These are phyloP conservation scores for Neogobius melanostomus DNA, from an alignment of 2,113 vertebrate species.

Conservation along the genomic window DNA sequence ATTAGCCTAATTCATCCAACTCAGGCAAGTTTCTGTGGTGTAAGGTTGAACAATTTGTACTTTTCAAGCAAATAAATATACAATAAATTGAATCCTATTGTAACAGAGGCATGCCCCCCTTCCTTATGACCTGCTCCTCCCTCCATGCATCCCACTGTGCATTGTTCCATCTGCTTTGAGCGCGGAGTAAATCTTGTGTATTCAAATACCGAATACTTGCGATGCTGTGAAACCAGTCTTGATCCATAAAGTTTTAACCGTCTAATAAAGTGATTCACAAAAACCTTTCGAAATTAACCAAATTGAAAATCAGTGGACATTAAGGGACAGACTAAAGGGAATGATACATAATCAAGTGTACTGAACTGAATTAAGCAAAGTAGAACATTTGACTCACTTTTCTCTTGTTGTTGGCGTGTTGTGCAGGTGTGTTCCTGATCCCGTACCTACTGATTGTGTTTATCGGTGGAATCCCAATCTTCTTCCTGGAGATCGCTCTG, in stretches of 20 bases:
- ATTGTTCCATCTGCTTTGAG: not conserved
- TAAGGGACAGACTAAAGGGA: too few relatives aligned
- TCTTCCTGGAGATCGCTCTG: constrained; percentile 84
- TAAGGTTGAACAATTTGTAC: too few relatives aligned
- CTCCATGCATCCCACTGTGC: not conserved
- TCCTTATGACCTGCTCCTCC: not conserved
- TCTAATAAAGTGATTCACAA: too few relatives aligned
- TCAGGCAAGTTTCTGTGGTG: too few relatives aligned
- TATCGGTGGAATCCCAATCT: constrained; percentile 82
- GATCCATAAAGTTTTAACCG: too few relatives aligned
- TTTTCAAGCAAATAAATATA: too few relatives aligned
- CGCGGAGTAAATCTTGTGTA: too few relatives aligned
- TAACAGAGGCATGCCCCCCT: not conserved
- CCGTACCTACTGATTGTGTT: constrained; percentile 81
- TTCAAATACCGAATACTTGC: too few relatives aligned
- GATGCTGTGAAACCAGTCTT: too few relatives aligned
- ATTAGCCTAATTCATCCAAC: too few relatives aligned
- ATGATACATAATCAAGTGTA: not conserved
- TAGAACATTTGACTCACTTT: not conserved
- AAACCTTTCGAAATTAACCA: too few relatives aligned
- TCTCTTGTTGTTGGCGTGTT: not conserved
- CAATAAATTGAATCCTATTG: not conserved
- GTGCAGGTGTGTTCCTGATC: constrained; percentile 83
- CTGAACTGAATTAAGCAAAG: not conserved
- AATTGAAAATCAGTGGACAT: too few relatives aligned